Conservation (phyloP, 2,888 invertebrate species). For the Mythimna ferrago region DNA sequence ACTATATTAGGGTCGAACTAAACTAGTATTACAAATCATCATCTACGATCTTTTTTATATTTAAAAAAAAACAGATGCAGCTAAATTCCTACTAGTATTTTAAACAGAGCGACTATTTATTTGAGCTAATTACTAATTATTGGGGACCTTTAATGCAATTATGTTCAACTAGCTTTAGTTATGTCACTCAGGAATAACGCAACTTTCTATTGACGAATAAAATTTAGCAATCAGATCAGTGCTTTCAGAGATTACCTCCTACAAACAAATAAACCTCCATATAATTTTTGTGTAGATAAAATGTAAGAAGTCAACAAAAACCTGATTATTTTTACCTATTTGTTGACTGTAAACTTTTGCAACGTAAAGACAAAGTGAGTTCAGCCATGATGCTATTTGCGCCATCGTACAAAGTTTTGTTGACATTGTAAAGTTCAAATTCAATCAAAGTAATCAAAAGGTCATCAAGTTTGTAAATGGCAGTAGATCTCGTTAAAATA, state of each 20-base stretch:
- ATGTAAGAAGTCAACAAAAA: not conserved
- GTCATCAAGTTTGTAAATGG: constrained; percentile 36
- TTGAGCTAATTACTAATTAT: no score
- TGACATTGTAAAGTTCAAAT: constrained; percentile 56
- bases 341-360: not conserved
- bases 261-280: no score
- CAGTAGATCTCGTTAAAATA: not conserved
- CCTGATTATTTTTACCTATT: not conserved
- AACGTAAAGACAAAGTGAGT: constrained; percentile 25
- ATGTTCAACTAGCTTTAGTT: no score
- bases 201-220: no score
- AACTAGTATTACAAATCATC: no score
- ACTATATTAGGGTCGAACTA: not conserved
- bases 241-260: no score
- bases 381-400: constrained; percentile 30
- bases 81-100: not conserved
- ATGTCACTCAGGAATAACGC: no score
- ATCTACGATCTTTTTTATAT: no score
- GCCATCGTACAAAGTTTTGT: constrained; percentile 45
- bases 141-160: no score
- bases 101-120: not conserved
- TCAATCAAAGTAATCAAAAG: constrained; percentile 48
- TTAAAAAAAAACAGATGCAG: not conserved
- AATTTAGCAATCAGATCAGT: no score
- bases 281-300: not conserved